Conservation (phyloP, 2,113 vertebrate genomes). For the Oxyruncus cristatus region DNA sequence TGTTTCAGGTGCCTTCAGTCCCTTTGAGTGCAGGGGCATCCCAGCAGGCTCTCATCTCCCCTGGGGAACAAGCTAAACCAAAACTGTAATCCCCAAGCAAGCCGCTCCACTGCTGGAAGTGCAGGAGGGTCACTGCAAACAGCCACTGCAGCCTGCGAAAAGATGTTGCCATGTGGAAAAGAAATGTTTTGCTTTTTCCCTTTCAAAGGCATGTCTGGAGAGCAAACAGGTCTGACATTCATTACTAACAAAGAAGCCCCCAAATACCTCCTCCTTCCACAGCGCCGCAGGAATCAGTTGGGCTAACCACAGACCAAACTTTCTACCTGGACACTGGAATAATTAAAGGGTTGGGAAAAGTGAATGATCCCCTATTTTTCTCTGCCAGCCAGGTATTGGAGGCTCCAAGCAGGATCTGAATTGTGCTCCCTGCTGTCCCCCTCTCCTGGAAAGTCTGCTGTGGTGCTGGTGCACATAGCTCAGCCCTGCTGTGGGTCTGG, state of each 20-base stretch:
- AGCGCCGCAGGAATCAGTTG: fast-evolving
- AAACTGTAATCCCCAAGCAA: background rate
- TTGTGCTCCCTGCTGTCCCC: background rate
- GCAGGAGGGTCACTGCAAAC: background rate
- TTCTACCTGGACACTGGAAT: background rate
- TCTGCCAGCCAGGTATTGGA: fast-evolving
- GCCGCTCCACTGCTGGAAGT: fast-evolving
- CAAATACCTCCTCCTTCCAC: background rate
- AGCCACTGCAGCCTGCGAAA: background rate
- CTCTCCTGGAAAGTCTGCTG: fast-evolving
- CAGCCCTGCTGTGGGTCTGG: background rate
- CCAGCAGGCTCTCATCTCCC: background rate
- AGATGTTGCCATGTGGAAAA: fast-evolving
- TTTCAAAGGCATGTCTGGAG: background rate
- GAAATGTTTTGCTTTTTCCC: background rate
- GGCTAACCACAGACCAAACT: background rate
- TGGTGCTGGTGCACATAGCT: background rate
- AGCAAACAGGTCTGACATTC: background rate
- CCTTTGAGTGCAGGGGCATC: fast-evolving
- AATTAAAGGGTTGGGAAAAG: background rate
- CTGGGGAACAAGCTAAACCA: background rate
- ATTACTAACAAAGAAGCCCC: background rate
- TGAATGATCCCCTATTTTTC: background rate
- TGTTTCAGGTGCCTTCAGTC: background rate
- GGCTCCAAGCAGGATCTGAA: background rate